Evolutionary conservation across 30 jellyfish, hydroid and myxozoan species (phyloP).

Genomic region (Aurelia coerulea): DNA sequence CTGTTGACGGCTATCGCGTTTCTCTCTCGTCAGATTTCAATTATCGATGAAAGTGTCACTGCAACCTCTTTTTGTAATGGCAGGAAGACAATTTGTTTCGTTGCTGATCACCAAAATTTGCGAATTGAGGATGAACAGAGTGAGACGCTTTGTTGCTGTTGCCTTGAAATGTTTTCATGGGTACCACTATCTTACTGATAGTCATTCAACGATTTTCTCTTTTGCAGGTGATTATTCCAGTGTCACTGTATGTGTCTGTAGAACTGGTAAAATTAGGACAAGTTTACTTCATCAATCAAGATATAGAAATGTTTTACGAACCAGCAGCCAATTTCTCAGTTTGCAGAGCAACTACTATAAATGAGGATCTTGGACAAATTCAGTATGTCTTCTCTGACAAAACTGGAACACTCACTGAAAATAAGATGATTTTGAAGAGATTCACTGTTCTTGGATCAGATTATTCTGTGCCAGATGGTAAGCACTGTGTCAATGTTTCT

Average conservation of each 20-base stretch:
- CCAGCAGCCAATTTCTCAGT: conserved; percentile 76
- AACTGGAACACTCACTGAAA: conserved; percentile 97
- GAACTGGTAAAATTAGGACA: conserved; percentile 97
- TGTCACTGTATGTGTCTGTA: conserved; percentile 93
- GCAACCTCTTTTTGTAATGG: no score
- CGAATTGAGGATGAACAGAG: neutral
- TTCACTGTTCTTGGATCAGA: conserved; percentile 83
- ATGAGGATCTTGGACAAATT: conserved; percentile 98
- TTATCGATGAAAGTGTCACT: no score
- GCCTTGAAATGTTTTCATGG: neutral
- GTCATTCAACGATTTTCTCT: no score
- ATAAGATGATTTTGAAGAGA: conserved; percentile 87
- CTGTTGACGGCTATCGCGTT: no score
- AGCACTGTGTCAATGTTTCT: neutral
- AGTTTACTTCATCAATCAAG: conserved; percentile 95
- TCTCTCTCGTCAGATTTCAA: no score
- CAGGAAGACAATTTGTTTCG: no score
- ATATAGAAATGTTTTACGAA: conserved; percentile 74
- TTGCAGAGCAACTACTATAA: conserved; percentile 93
- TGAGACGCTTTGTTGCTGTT: neutral
- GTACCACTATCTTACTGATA: neutral
- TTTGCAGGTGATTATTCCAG: conserved; percentile 89
- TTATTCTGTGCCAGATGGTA: conserved; percentile 68
- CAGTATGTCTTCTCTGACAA: conserved; percentile 93
- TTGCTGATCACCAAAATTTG: no score